Conservation (phyloP, 2,113 vertebrate species). For the Empidonax alnorum region DNA sequence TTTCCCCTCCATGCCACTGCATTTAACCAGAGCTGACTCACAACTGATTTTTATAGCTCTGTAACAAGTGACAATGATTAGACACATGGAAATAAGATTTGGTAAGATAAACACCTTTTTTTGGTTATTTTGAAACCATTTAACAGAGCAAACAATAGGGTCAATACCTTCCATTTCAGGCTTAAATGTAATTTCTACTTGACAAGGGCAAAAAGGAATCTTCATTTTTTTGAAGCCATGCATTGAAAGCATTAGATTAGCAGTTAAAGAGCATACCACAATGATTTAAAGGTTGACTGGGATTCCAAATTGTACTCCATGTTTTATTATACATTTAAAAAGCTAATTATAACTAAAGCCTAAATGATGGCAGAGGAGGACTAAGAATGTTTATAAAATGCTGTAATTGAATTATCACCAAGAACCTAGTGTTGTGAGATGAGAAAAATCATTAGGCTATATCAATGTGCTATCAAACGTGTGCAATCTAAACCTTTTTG, state of each 20-base stretch:
- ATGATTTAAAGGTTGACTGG: slow-evolving; percentile 31
- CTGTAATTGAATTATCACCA: background rate
- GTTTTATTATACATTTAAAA: background rate
- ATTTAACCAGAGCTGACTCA: background rate
- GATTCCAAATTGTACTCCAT: slow-evolving; percentile 14
- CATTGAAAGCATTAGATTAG: background rate
- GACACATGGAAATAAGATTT: background rate
- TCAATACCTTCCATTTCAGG: background rate
- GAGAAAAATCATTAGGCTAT: background rate
- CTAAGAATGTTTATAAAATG: background rate
- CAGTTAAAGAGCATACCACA: background rate
- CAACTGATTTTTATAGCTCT: background rate
- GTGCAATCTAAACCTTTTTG: background rate
- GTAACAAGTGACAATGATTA: background rate
- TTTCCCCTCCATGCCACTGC: background rate
- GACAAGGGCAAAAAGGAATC: background rate
- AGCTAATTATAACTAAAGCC: background rate
- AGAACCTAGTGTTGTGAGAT: background rate
- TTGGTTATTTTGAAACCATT: background rate
- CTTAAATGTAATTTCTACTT: background rate
- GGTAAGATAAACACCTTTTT: background rate
- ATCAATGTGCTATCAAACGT: background rate
- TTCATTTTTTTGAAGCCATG: background rate
- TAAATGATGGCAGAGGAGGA: background rate
- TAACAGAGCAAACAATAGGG: background rate